Base-by-base conservation (phyloP, 2,797 vertebrate species). In the Ficedula albicollis region DNA sequence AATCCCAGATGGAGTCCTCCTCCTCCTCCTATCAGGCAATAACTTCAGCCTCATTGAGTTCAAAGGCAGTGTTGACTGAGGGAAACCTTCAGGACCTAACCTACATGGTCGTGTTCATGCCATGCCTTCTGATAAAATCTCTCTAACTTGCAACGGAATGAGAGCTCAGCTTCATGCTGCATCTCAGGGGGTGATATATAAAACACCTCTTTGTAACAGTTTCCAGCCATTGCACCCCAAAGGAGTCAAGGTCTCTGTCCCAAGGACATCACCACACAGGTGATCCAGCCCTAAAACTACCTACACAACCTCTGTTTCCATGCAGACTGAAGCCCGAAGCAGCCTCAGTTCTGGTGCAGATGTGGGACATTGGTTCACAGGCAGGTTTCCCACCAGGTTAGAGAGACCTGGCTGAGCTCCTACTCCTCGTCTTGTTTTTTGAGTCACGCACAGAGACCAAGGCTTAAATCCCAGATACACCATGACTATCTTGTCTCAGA, bases 31-130 rank as follows among this genome's bases (percentile, higher is more conserved):
- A 43, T 49, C 87, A 86, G 59, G 63, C 94, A 94, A 60, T 96
- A 95, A 87, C 66, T 92, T 70, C 84, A 95, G 85, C 58, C 9
- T 84, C 49, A 13, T 34, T 86, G 69, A 91, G 80, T 92, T 96
- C 94, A 97, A 96, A 97, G 94, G 26, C 51, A 63, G 91, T 60
- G 89, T 74, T 93, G 87, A 84, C 76, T 84, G 95, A 96, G 13
- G 60, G 44, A 94, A 90, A 95, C 79, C 90, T 94, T 95, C 94
- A 96, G 91, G 89, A 88, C 41, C 73, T 72, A 73, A 73, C 73
- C 73, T 69, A 69, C 34, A 10, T 43, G 39, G 27, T 66, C 63
- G 29, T 22, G 44, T 27, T 90, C 70, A 39, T 92, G 74, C 82
- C 66, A 63, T n/a, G 21, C 59, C 38, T 64, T 76, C 44, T 49